Percentiles rank a stretch among this genome's conserved stretches.
Evolutionary conservation across 2,113 vertebrate genomes (phyloP).

Genomic region (Elaphurus davidianus): DNA sequence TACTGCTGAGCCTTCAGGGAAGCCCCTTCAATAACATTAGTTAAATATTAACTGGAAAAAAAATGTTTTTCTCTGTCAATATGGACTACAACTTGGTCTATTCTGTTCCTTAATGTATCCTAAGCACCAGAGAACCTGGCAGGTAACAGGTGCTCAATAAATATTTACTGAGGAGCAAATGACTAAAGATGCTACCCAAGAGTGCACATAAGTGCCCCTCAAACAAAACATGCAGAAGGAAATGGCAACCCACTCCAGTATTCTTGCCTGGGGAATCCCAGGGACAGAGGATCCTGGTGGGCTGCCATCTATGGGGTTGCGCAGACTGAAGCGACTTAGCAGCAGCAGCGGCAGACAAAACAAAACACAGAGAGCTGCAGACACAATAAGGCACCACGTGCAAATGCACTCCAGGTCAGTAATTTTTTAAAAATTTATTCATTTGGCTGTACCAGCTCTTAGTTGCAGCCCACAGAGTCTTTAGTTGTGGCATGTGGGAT

Average conservation of each 20-base stretch:
- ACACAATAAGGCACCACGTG: background rate
- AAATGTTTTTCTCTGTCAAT: background rate
- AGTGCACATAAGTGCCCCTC: background rate
- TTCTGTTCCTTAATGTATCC: background rate
- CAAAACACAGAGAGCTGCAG: background rate
- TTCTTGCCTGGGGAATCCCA: background rate
- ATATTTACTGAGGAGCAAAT: background rate
- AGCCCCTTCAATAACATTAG: background rate
- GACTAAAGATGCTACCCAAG: background rate
- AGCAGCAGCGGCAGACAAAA: background rate
- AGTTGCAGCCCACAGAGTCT: background rate
- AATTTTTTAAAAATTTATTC: background rate
- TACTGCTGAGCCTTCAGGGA: background rate
- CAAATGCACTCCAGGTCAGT: background rate
- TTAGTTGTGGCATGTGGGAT: background rate
- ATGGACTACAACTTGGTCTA: background rate
- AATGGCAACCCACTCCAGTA: background rate
- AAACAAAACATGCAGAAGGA: background rate
- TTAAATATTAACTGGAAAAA: background rate
- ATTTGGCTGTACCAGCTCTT: background rate
- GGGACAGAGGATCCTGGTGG: background rate
- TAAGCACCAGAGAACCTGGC: background rate
- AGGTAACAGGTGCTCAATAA: background rate
- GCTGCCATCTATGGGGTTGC: background rate
- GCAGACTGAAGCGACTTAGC: background rate